These are phyloP conservation scores for Erebia epiphron DNA, from an alignment of 2,888 invertebrate genomes.

Conservation along the genomic window DNA sequence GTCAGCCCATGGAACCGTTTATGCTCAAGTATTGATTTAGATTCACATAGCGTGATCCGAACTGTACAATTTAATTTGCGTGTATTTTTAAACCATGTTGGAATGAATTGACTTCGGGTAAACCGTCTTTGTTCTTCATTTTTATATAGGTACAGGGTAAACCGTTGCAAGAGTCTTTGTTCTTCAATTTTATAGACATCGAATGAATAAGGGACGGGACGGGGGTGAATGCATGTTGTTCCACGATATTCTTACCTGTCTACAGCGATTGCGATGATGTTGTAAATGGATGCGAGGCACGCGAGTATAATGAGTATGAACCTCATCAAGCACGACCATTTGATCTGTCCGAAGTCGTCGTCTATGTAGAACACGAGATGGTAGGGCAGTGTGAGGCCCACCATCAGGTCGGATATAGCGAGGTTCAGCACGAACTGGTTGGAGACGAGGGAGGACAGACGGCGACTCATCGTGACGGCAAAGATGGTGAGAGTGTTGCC, in stretches of 20 bases:
- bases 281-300: conserved; percentile 90
- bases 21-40: conserved; percentile 3
- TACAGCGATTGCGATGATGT: conserved; percentile 89
- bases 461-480: conserved; percentile 87
- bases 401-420: conserved; percentile 90
- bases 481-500: conserved; percentile 90
- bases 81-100: conserved; percentile 3
- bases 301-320: conserved; percentile 90
- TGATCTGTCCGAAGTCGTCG: conserved; percentile 82
- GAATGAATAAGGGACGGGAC: too few species aligned
- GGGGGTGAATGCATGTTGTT: background rate
- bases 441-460: conserved; percentile 87
- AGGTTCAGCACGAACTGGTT: conserved; percentile 91
- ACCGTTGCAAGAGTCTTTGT: too few species aligned
- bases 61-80: conserved; percentile 9
- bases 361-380: conserved; percentile 89
- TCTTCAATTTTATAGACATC: too few species aligned
- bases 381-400: conserved; percentile 90
- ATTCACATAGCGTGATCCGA: conserved; percentile 10
- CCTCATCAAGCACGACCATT: conserved; percentile 86
- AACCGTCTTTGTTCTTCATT: background rate
- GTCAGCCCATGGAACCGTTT: background rate
- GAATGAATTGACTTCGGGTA: conserved; percentile 5
- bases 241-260: conserved; percentile 79
- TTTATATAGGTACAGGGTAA: background rate